Percentiles rank a stretch among this genome's conserved stretches.
Evolutionary conservation across 1,140 invertebrate genomes (phyloP).

Genomic region (Eurytemora carolleeae): DNA sequence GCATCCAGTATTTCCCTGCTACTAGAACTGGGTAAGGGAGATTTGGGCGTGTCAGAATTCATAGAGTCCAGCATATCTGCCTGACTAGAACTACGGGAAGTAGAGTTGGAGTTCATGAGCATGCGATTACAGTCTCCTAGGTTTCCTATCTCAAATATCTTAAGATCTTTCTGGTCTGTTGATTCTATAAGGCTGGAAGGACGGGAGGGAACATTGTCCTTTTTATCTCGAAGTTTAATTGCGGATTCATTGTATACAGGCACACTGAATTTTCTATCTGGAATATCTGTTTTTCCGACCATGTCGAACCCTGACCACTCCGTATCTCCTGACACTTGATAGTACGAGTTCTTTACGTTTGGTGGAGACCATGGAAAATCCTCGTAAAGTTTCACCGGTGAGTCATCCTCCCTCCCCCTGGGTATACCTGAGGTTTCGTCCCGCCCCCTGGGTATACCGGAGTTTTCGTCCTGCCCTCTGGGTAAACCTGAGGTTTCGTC

Average conservation of each 20-base stretch:
- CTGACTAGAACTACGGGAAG: conserved; percentile 9
- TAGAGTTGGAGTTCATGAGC: conserved; percentile 13
- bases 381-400: too few species aligned
- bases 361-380: too few species aligned
- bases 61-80: conserved; percentile 25
- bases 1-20: conserved; percentile 20
- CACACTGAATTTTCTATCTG: conserved; percentile 19
- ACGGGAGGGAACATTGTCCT: conserved; percentile 18
- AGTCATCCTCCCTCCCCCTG: too few species aligned
- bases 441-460: too few species aligned
- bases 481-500: too few species aligned
- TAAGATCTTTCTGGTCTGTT: conserved; percentile 14
- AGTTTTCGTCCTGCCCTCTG: too few species aligned
- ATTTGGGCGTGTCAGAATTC: conserved; percentile 21
- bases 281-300: too few species aligned
- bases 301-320: too few species aligned
- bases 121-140: conserved; percentile 4
- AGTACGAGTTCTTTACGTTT: too few species aligned
- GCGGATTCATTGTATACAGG: conserved; percentile 18
- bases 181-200: conserved; percentile 20
- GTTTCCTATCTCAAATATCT: conserved; percentile 17
- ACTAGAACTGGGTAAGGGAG: conserved; percentile 18
- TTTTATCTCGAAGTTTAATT: conserved; percentile 19
- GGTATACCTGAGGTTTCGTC: too few species aligned
- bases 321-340: too few species aligned